Percentiles rank a stretch among this genome's conserved stretches.
Conservation (phyloP, 2,888 invertebrate species). For the Pterostichus madidus region DNA sequence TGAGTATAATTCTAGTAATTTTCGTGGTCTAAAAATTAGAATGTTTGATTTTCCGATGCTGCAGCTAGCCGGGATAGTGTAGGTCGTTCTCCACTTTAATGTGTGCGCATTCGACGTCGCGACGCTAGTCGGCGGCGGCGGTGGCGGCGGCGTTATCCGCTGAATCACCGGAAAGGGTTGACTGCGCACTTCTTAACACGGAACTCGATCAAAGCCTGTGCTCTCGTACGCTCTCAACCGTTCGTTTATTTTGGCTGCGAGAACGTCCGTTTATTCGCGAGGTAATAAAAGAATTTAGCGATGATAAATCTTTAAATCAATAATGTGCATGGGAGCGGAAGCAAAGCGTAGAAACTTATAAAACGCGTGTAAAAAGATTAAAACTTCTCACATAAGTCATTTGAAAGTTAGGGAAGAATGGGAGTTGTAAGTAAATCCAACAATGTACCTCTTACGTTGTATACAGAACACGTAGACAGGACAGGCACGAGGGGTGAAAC, state of each 20-base stretch:
- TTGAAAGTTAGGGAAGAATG: constrained; percentile 39
- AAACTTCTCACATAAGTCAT: constrained; percentile 62
- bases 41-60: too few species aligned
- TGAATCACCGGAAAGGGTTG: constrained; percentile 53
- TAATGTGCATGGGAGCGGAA: constrained; percentile 33
- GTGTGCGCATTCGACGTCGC: too few species aligned
- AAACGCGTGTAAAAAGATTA: constrained; percentile 63
- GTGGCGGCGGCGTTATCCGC: constrained; percentile 18
- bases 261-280: constrained; percentile 1
- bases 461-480: too few species aligned
- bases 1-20: too few species aligned
- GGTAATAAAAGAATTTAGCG: constrained; percentile 53
- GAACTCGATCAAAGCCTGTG: constrained; percentile 30
- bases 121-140: too few species aligned
- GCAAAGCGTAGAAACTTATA: constrained; percentile 54
- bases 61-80: too few species aligned
- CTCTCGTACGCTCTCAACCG: constrained; percentile 9
- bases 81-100: too few species aligned
- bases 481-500: too few species aligned
- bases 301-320: constrained; percentile 48
- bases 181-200: constrained; percentile 54
- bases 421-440: not conserved
- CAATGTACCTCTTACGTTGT: constrained; percentile 10
- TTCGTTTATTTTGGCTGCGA: constrained; percentile 39
- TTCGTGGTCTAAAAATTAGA: too few species aligned